Base-by-base conservation (phyloP, 2,888 invertebrate genomes). In the Anagyrus pseudococci region DNA sequence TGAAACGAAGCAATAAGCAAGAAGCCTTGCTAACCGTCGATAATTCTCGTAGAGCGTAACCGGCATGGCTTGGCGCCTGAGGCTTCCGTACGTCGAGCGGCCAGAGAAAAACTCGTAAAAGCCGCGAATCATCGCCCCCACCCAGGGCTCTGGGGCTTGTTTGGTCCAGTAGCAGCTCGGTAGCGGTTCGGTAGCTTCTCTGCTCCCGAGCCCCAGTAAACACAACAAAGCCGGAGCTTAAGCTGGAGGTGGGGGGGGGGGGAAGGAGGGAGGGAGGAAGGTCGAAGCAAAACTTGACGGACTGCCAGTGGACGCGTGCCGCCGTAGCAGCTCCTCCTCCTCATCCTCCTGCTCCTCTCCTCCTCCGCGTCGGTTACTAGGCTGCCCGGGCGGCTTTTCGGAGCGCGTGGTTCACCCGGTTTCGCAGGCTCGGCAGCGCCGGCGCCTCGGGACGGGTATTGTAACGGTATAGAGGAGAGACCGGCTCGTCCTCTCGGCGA, bases 401-500 rank as follows among this genome's bases (percentile, higher is more conserved):
- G 60, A 48, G 22, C 23, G 48, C 49, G 46, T 41, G 46, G 61
- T 54, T 60, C 22, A 17, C 29, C 19, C 19, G 19, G 33, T 40
- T 49, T 46, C 23, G 13, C 22, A n/a, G 37, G 17, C 4, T 3
- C 43, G n/a, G n/a, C n/a, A 25, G 55, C 37, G 61, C 47, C 53
- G 59, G 59, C 26, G 59, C 40, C 13, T 10, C n/a, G 23, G n/a
- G 64, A 66, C 65, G 65, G 48, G 62, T 62, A 60, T 66, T 66
- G 56, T 66, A 66, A 66, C 66, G 66, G 66, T 66, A 66, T 33
- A 66, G 53, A n/a, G n/a, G n/a, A n/a, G 37, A 56, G 64, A 22
- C 20, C 23, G 6, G 7, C 58, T 60, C 50, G 62, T 43, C 59
- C 50, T 46, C 61, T n/a, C n/a, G n/a, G n/a, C n/a, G n/a, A n/a